phyloP scores from a whole-genome alignment of 2,888 invertebrate species.

The Malthinus seriepunctatus region DNA sequence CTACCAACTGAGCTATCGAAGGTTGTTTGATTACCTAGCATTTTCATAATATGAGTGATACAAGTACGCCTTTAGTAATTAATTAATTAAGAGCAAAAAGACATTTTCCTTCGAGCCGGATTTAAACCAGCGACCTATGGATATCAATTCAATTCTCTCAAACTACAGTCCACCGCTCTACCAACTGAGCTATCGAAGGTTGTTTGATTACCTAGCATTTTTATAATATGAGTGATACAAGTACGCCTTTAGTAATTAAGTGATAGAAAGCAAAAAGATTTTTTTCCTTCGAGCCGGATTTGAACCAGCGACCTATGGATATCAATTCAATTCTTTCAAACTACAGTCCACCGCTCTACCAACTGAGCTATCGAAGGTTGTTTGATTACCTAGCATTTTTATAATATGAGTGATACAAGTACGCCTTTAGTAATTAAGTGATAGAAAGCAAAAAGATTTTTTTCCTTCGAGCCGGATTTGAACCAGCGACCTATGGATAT shows the following conservation, averaged over 20 bases:
- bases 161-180: constrained; percentile 52
- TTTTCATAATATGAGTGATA: neutral
- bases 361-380: constrained; percentile 51
- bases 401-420: neutral
- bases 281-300: constrained; percentile 67
- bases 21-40: constrained; percentile 25
- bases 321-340: constrained; percentile 31
- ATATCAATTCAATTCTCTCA: constrained; percentile 45
- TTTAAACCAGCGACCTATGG: constrained; percentile 73
- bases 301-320: constrained; percentile 73
- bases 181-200: constrained; percentile 51
- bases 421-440: neutral
- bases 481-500: constrained; percentile 70
- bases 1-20: constrained; percentile 53
- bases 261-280: neutral
- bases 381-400: neutral
- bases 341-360: constrained; percentile 54
- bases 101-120: constrained; percentile 66
- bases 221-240: neutral
- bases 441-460: neutral
- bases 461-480: constrained; percentile 69
- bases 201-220: neutral
- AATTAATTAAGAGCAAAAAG: no score
- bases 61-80: no score
- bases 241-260: neutral